Evolutionary conservation across 2,888 invertebrate genomes (phyloP).

Genomic region (Cyrtodaria siliqua): DNA sequence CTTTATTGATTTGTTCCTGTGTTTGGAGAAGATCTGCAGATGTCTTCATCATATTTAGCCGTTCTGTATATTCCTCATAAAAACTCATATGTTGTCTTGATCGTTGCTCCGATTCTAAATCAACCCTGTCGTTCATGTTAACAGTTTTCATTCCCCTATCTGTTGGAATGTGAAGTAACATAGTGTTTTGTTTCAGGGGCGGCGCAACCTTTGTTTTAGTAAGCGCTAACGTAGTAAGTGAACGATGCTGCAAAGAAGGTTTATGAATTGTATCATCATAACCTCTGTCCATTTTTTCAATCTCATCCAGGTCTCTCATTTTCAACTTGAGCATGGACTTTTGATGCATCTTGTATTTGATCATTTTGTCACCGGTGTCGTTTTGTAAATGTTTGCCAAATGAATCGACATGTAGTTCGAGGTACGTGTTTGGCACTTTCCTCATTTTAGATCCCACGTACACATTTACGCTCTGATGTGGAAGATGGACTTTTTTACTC

Average conservation of each 20-base stretch:
- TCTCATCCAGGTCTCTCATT: conserved; percentile 45
- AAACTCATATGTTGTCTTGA: conserved; percentile 25
- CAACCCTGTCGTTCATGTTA: conserved; percentile 53
- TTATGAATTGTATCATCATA: conserved; percentile 36
- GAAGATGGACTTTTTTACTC: conserved; percentile 41
- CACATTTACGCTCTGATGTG: conserved; percentile 34
- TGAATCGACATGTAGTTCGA: conserved; percentile 56
- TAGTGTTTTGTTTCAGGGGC: conserved; percentile 13
- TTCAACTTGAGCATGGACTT: conserved; percentile 60
- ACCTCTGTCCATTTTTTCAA: conserved; percentile 32
- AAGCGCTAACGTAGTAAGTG: conserved; percentile 36
- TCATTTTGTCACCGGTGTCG: conserved; percentile 47
- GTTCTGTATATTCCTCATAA: conserved; percentile 49
- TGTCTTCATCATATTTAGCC: conserved; percentile 23
- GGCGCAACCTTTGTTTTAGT: conserved; percentile 21
- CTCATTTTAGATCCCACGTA: conserved; percentile 34
- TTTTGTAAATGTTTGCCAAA: conserved; percentile 54
- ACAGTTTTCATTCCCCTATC: conserved; percentile 48
- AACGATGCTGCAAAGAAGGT: conserved; percentile 35
- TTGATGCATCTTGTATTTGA: conserved; percentile 56
- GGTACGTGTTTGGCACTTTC: conserved; percentile 56
- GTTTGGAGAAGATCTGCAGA: conserved; percentile 4
- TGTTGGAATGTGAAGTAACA: conserved; percentile 16
- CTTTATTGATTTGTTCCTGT: not conserved
- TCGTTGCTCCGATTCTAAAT: conserved; percentile 24